These are phyloP conservation scores for Narcine bancroftii DNA, from an alignment of 2,113 vertebrate species.

Conservation along the genomic window DNA sequence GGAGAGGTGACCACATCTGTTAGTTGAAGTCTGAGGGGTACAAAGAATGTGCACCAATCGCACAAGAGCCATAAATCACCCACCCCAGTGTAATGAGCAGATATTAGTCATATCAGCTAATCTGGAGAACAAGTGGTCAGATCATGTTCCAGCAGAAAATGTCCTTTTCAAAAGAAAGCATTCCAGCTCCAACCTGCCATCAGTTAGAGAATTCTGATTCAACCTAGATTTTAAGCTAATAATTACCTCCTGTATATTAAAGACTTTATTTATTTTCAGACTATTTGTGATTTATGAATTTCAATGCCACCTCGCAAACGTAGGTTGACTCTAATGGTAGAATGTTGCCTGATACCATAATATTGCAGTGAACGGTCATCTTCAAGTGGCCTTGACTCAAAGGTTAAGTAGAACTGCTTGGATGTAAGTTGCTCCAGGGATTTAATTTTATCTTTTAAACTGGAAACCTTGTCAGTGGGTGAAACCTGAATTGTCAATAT, in stretches of 20 bases:
- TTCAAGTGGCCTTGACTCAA: neutral
- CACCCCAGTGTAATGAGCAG: no score
- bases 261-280: no score
- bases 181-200: neutral
- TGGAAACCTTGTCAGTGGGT: neutral
- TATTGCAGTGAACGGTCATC: neutral
- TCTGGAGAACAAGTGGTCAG: no score
- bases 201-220: neutral
- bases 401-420: neutral
- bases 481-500: neutral
- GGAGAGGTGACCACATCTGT: no score
- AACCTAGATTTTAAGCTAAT: no score
- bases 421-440: neutral
- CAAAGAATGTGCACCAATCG: no score
- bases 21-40: no score
- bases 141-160: no score
- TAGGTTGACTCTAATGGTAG: neutral
- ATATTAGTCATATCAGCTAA: no score
- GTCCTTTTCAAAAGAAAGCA: no score
- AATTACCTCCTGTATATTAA: neutral
- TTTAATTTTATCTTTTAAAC: constrained; percentile 11
- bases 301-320: neutral
- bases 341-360: neutral
- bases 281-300: no score
- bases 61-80: no score